These are phyloP conservation scores for Lagodon rhomboides DNA, from an alignment of 2,797 vertebrate species.

Conservation along the genomic window DNA sequence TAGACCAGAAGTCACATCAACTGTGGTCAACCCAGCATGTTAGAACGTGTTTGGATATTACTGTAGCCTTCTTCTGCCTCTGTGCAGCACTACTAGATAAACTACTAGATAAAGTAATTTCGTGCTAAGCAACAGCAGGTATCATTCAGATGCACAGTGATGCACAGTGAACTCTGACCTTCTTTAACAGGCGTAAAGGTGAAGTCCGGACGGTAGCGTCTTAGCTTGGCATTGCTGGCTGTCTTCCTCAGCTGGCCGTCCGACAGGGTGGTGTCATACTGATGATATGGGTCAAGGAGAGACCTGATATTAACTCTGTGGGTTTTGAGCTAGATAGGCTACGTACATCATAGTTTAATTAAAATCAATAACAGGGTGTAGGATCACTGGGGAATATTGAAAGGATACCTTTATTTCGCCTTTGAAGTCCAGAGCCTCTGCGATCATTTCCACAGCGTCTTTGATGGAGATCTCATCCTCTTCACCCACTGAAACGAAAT, in stretches of 20 bases:
- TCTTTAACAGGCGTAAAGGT: slow-evolving; percentile 87
- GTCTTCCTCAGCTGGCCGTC: slow-evolving; percentile 92
- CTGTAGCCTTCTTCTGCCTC: background rate
- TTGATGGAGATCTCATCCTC: slow-evolving; percentile 89
- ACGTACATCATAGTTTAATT: background rate
- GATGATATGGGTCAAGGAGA: slow-evolving; percentile 43
- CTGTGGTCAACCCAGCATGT: background rate
- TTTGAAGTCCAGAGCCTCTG: slow-evolving; percentile 84
- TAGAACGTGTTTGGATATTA: background rate
- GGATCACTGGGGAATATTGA: background rate
- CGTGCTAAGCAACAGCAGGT: background rate
- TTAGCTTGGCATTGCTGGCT: slow-evolving; percentile 87
- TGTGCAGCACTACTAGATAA: too few species aligned
- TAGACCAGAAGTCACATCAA: too few species aligned
- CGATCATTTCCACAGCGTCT: slow-evolving; percentile 83
- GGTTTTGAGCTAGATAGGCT: background rate
- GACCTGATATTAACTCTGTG: background rate
- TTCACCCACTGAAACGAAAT: slow-evolving; percentile 83
- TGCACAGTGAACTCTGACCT: slow-evolving; percentile 74
- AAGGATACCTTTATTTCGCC: slow-evolving; percentile 76
- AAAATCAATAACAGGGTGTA: background rate
- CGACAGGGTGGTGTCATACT: slow-evolving; percentile 87
- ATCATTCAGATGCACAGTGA: background rate
- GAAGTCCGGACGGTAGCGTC: slow-evolving; percentile 83
- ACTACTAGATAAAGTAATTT: background rate